Percentiles rank a stretch among this genome's conserved stretches.
Conservation (phyloP, 2,113 vertebrate genomes). For the Chinchilla lanigera region DNA sequence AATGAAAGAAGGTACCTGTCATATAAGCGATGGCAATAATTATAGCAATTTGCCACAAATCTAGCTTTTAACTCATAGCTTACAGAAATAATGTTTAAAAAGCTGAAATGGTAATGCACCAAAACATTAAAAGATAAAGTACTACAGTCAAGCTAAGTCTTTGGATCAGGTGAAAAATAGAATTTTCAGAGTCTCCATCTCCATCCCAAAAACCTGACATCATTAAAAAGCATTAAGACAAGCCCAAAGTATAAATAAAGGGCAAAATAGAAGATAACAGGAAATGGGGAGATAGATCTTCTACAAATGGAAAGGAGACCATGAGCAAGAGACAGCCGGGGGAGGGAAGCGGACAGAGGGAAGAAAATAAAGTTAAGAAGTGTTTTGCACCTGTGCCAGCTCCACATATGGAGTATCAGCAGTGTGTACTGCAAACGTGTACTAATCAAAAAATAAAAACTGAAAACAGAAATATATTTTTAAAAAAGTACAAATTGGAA, state of each 20-base stretch:
- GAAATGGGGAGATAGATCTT: background rate
- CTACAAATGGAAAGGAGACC: background rate
- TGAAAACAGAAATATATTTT: background rate
- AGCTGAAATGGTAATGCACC: background rate
- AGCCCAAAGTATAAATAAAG: background rate
- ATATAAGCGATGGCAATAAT: background rate
- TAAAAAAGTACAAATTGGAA: background rate
- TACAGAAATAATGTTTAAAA: slow-evolving; percentile 25
- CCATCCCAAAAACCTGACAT: background rate
- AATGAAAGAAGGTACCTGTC: background rate
- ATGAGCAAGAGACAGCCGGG: background rate
- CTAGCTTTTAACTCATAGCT: background rate
- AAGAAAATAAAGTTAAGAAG: background rate
- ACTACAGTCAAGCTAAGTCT: background rate
- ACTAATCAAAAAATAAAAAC: background rate
- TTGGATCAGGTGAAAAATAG: background rate
- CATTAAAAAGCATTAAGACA: background rate
- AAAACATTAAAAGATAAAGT: background rate
- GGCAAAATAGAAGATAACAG: background rate
- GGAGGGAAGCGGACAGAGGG: background rate
- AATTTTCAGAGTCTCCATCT: background rate
- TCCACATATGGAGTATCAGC: background rate
- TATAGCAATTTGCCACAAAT: background rate
- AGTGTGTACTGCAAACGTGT: background rate
- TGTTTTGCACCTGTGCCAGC: background rate